These are phyloP conservation scores for Pteromalus puparum DNA, from an alignment of 1,140 invertebrate genomes.

Conservation along the genomic window DNA sequence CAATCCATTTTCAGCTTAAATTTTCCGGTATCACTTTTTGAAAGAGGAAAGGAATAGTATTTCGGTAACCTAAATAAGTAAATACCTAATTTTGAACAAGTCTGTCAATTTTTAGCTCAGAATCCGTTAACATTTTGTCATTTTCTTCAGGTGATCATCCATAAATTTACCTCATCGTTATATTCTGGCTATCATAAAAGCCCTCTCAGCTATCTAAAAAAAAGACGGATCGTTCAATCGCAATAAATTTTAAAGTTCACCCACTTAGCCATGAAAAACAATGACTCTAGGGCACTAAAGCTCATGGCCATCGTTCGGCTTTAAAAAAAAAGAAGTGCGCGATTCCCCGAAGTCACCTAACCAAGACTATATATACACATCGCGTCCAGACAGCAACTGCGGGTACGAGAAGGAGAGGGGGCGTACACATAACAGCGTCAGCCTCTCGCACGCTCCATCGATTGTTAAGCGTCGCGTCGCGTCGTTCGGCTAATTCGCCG, in stretches of 20 bases:
- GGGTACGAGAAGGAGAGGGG: not conserved
- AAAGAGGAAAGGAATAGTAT: no score
- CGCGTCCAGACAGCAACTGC: not conserved
- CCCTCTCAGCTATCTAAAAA: no score
- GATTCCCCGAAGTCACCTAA: not conserved
- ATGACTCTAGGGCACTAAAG: conserved; percentile 23
- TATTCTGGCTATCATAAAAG: no score
- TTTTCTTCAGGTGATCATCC: no score
- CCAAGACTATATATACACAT: not conserved
- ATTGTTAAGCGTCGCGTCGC: conserved; percentile 23
- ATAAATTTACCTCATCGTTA: no score
- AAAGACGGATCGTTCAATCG: not conserved
- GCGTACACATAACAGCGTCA: not conserved
- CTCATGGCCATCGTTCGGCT: not conserved
- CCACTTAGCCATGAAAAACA: conserved; percentile 46
- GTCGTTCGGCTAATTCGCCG: conserved; percentile 16
- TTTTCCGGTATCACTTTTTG: no score
- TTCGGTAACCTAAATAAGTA: no score
- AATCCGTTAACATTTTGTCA: no score
- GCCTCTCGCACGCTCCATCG: conserved; percentile 18
- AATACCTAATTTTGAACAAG: no score
- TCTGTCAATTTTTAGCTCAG: no score
- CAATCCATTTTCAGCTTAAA: no score
- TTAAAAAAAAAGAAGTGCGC: not conserved
- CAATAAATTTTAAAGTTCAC: conserved; percentile 31